Percentiles rank a stretch among this genome's conserved stretches.
These are phyloP conservation scores for Quiscalus mexicanus DNA, from an alignment of 2,113 vertebrate genomes.

Conservation along the genomic window DNA sequence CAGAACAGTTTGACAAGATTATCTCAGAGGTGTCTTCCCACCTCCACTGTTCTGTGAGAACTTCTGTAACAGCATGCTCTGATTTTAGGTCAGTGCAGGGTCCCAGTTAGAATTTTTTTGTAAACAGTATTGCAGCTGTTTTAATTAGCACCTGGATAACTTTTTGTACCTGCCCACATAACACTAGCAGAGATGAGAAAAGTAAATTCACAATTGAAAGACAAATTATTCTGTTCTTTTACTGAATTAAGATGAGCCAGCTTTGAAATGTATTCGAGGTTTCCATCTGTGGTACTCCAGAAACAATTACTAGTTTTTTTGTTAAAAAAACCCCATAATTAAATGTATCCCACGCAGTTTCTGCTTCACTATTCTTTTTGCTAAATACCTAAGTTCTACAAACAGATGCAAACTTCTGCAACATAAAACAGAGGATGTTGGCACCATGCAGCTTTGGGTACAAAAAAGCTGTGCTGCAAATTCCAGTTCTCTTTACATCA, in stretches of 20 bases:
- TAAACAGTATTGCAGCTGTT: neutral
- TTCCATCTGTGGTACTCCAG: slow-evolving; percentile 21
- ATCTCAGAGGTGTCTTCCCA: neutral
- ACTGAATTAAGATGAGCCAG: neutral
- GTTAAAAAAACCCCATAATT: neutral
- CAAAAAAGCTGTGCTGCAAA: slow-evolving; percentile 11
- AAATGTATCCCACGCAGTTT: neutral
- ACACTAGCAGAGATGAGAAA: neutral
- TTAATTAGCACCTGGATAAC: neutral
- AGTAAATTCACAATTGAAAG: neutral
- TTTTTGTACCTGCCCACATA: neutral
- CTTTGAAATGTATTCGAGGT: slow-evolving; percentile 3
- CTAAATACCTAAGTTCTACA: slow-evolving; percentile 26
- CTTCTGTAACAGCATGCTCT: neutral
- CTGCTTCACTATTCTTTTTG: neutral
- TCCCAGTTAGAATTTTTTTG: neutral
- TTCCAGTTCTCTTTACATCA: slow-evolving; percentile 29
- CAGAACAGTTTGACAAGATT: neutral
- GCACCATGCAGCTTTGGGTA: neutral
- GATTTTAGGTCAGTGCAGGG: neutral
- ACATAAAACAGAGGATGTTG: neutral
- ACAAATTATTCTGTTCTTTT: neutral
- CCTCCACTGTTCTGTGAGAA: neutral
- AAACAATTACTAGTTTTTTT: slow-evolving; percentile 5
- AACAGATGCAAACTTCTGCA: slow-evolving; percentile 12